Evolutionary conservation across 2,797 vertebrate species (phyloP).

Genomic region (Yasuhikotakia modesta): DNA sequence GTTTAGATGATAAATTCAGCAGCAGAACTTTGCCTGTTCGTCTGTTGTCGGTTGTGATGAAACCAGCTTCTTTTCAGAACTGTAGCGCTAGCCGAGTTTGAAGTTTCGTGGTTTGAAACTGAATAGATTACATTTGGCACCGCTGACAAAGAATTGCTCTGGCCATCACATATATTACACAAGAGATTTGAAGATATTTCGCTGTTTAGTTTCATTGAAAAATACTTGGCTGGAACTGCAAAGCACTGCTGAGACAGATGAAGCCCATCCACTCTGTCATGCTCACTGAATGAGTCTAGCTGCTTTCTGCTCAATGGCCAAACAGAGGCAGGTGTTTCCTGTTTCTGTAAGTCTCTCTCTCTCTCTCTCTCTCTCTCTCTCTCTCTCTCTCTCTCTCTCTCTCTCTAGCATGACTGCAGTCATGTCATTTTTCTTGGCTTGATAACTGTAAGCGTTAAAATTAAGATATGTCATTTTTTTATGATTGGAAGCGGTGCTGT

Average conservation of each 20-base stretch:
- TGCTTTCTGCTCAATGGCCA: slow-evolving; percentile 61
- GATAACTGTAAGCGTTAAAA: slow-evolving; percentile 43
- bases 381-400: slow-evolving; percentile 31
- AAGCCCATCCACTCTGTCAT: slow-evolving; percentile 61
- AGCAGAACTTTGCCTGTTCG: slow-evolving; percentile 39
- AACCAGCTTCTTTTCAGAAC: slow-evolving; percentile 42
- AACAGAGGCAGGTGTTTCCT: slow-evolving; percentile 67
- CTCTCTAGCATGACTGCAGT: slow-evolving; percentile 27
- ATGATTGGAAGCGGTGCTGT: slow-evolving; percentile 3
- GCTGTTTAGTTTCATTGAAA: slow-evolving; percentile 61
- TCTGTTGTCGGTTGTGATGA: slow-evolving; percentile 36
- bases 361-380: slow-evolving; percentile 21
- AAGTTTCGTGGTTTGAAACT: slow-evolving; percentile 52
- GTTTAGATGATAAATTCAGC: slow-evolving; percentile 39
- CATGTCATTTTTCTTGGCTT: slow-evolving; percentile 44
- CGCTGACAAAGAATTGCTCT: slow-evolving; percentile 49
- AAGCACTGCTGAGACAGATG: slow-evolving; percentile 56
- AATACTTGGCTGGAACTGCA: slow-evolving; percentile 60
- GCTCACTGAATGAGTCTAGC: slow-evolving; percentile 60
- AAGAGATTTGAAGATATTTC: slow-evolving; percentile 59
- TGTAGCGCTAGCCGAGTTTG: slow-evolving; percentile 44
- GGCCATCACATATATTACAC: slow-evolving; percentile 60
- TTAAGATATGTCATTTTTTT: slow-evolving; percentile 35
- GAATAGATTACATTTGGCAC: slow-evolving; percentile 59
- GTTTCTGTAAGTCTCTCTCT: slow-evolving; percentile 55